Evolutionary conservation across 30 jellyfish, hydroid and myxozoan genomes (phyloP).

Genomic region (Pseudorhiza aurosa): DNA sequence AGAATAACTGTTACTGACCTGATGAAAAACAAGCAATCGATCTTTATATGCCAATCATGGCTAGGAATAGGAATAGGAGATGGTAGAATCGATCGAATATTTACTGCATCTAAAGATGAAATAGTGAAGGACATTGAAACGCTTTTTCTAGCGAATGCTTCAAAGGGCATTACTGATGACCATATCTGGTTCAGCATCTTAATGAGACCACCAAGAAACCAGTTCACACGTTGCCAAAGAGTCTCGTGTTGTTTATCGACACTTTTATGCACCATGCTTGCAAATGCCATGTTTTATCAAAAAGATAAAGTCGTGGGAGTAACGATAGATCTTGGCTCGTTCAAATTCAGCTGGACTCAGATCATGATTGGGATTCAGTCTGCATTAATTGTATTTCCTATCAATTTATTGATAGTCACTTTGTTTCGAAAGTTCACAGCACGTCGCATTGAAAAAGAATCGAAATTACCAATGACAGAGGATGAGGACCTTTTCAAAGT

Average conservation of each 20-base stretch:
- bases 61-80: slow-evolving; percentile 67
- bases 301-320: slow-evolving; percentile 5
- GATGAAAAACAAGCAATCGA: slow-evolving; percentile 40
- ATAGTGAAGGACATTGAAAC: slow-evolving; percentile 60
- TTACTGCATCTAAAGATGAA: slow-evolving; percentile 54
- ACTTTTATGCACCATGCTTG: slow-evolving; percentile 80
- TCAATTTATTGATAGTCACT: slow-evolving; percentile 57
- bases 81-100: slow-evolving; percentile 48
- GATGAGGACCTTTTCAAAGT: too few relatives aligned
- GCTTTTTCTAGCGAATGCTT: slow-evolving; percentile 68
- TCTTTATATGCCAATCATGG: slow-evolving; percentile 69
- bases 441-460: too few relatives aligned
- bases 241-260: slow-evolving; percentile 75
- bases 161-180: slow-evolving; percentile 84
- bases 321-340: slow-evolving; percentile 41
- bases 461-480: too few relatives aligned
- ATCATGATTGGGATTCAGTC: slow-evolving; percentile 78
- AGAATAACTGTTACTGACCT: slow-evolving; percentile 65
- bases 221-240: slow-evolving; percentile 80
- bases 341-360: slow-evolving; percentile 69
- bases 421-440: slow-evolving; percentile 76
- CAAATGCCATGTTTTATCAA: slow-evolving; percentile 84
- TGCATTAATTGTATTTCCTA: slow-evolving; percentile 71
- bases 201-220: slow-evolving; percentile 76
- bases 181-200: slow-evolving; percentile 88